Evolutionary conservation across 2,113 vertebrate genomes (phyloP).

Genomic region (Smithornis capensis): DNA sequence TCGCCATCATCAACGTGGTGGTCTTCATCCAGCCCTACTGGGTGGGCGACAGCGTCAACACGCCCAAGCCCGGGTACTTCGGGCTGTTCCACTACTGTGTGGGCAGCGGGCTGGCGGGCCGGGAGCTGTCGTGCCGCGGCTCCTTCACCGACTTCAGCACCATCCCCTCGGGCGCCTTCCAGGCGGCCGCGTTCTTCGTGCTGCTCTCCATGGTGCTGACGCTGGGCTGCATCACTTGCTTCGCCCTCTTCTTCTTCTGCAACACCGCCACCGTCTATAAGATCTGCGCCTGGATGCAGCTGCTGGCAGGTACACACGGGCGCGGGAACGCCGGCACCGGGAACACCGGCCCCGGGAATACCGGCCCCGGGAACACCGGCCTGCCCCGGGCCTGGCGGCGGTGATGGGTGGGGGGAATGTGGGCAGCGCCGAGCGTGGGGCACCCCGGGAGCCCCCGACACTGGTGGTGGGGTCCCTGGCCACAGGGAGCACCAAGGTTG

Average conservation of each 20-base stretch:
- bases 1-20: slow-evolving; percentile 98
- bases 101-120: slow-evolving; percentile 86
- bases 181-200: slow-evolving; percentile 93
- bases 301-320: slow-evolving; percentile 85
- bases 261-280: slow-evolving; percentile 98
- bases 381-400: not conserved
- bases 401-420: not conserved
- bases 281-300: slow-evolving; percentile 99
- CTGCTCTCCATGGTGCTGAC: slow-evolving; percentile 97
- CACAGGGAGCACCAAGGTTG: not conserved
- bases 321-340: not conserved
- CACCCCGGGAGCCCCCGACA: not conserved
- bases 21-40: slow-evolving; percentile 98
- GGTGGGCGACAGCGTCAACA: slow-evolving; percentile 96
- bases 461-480: not conserved
- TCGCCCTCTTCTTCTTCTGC: slow-evolving; percentile 98
- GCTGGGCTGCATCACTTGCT: slow-evolving; percentile 94
- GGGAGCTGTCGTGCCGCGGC: slow-evolving; percentile 90
- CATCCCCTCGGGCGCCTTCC: slow-evolving; percentile 93
- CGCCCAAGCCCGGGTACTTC: slow-evolving; percentile 93
- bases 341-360: not conserved
- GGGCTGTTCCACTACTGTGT: slow-evolving; percentile 96
- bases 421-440: not conserved
- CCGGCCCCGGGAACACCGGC: not conserved
- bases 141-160: slow-evolving; percentile 95